Evolutionary conservation across 2,113 vertebrate genomes (phyloP), one percentile per base, ranked within the genome.

Genomic region (Poeciliopsis turrubarensis): DNA sequence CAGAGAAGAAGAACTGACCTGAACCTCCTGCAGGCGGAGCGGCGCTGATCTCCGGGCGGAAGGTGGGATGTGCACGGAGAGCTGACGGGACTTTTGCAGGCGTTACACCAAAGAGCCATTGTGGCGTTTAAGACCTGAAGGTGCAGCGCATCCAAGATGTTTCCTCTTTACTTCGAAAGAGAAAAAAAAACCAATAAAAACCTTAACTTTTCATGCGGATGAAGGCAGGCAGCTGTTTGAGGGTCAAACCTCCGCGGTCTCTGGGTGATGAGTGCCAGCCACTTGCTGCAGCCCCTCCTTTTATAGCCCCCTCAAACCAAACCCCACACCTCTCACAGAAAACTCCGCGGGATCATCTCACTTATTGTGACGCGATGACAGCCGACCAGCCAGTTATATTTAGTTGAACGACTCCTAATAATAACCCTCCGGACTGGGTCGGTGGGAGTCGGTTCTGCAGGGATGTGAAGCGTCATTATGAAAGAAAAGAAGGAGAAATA

Each of bases 61-160:
- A 73, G 78, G 54, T 84, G 86, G 26, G 81, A 78, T 14, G 83
- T 27, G 73, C 87, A 85, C 57, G 85, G 86, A 3, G 80, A 68
- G 66, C 76, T 86, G 19, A 93, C 79, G 0, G 90, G 90, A 85
- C 92, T 77, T 81, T 78, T 90, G 88, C 94, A 95, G 78, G 83
- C 89, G 84, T 87, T 91, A 88, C 94, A 94, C 89, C 94, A 93
- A 82, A 94, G 77, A 76, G 92, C 93, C 95, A 96, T 96, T 70
- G 78, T 76, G 39, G 63, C 60, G 37, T 11, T 37, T 37, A 57
- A 57, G 60, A 8, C 37, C 9, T 7, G 27, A 29, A 0, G 3
- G 60, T n/a, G 60, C 60, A 27, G n/a, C 27, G 15, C 44, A 47
- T 57, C 17, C 51, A 57, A 57, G 34, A 11, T 70, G 72, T 31